These are phyloP conservation scores for Platyscapa corneri DNA, from an alignment of 1,140 invertebrate species.

Conservation along the genomic window DNA sequence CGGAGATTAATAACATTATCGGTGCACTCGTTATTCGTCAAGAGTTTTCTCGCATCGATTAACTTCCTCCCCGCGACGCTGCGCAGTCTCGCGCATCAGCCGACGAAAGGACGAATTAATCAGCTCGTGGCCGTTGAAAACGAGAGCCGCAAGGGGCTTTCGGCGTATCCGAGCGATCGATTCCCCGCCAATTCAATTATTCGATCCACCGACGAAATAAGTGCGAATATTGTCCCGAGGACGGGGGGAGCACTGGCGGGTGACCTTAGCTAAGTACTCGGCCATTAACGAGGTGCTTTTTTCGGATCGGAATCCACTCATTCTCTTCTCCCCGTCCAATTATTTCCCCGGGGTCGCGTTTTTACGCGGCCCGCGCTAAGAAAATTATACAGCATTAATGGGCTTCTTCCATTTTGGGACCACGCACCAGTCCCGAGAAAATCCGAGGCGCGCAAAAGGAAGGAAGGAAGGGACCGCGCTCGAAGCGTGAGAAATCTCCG, in stretches of 20 bases:
- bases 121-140: not conserved
- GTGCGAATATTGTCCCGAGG: not conserved
- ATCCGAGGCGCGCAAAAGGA: too few relatives aligned
- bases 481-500: not conserved
- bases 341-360: slow-evolving; percentile 14
- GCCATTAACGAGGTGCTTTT: not conserved
- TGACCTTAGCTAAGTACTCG: not conserved
- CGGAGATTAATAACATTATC: not conserved
- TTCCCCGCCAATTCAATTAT: not conserved
- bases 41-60: not conserved
- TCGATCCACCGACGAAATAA: not conserved
- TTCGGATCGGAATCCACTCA: too few relatives aligned
- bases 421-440: too few relatives aligned
- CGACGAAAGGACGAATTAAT: not conserved
- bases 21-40: not conserved
- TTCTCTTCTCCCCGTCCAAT: slow-evolving; percentile 24
- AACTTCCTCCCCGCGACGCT: not conserved
- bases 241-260: not conserved
- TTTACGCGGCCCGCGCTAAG: not conserved
- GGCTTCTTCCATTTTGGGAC: not conserved
- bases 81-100: too few relatives aligned
- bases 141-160: not conserved
- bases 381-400: not conserved
- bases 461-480: not conserved
- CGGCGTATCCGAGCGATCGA: not conserved